Conservation (phyloP, 2,113 vertebrate genomes). For the Conger conger region DNA sequence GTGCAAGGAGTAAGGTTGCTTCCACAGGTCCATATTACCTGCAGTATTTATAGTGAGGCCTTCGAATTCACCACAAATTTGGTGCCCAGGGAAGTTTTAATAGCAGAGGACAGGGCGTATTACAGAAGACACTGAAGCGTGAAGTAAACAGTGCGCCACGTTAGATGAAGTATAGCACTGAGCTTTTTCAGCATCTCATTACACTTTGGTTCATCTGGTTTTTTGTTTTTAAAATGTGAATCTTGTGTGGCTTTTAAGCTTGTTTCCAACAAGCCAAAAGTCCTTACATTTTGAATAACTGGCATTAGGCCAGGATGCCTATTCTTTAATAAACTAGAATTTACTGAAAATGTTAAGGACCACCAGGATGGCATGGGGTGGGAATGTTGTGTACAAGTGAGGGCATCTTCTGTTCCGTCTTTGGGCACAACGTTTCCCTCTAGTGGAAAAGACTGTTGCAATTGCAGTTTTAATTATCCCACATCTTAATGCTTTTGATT, state of each 20-base stretch:
- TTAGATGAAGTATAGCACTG: not conserved
- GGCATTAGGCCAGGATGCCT: not conserved
- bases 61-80: not conserved
- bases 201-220: not conserved
- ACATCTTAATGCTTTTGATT: not conserved
- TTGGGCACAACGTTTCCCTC: constrained; percentile 2
- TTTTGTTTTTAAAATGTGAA: not conserved
- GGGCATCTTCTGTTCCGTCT: not conserved
- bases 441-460: constrained; percentile 3
- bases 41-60: constrained; percentile 20
- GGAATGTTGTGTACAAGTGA: not conserved
- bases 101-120: not conserved
- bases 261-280: too few species aligned
- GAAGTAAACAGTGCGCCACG: not conserved
- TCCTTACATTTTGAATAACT: not conserved
- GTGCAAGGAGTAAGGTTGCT: constrained; percentile 38
- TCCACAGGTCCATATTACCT: constrained; percentile 24
- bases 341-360: not conserved
- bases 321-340: not conserved
- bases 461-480: not conserved
- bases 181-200: not conserved
- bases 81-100: not conserved
- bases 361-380: not conserved
- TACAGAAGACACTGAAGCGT: not conserved
- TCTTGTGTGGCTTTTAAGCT: too few species aligned